These are phyloP conservation scores for Synergus laeviventris DNA, from an alignment of 2,888 invertebrate species.

Conservation along the genomic window DNA sequence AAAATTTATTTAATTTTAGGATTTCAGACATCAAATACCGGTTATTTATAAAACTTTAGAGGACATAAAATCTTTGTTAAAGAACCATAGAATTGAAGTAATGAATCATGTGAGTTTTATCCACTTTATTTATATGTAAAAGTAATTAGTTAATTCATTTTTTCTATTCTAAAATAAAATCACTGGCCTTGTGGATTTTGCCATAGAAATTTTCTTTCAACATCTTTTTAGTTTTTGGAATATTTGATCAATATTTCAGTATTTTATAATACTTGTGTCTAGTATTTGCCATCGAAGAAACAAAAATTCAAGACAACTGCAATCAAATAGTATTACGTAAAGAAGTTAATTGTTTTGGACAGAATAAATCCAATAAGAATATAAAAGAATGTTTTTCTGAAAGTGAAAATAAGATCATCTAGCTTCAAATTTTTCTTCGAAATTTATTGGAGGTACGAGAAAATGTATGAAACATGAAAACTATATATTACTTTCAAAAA, in stretches of 20 bases:
- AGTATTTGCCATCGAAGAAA: conserved; percentile 26
- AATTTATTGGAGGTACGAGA: conserved; percentile 47
- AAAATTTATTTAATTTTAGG: conserved; percentile 46
- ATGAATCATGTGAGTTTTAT: conserved; percentile 56
- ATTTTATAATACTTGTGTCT: conserved; percentile 49
- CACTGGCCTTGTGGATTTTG: neutral
- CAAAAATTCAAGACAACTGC: conserved; percentile 32
- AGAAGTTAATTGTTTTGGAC: conserved; percentile 43
- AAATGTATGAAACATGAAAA: neutral
- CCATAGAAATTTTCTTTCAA: neutral
- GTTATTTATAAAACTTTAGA: conserved; percentile 56
- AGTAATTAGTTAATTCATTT: no score
- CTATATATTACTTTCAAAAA: neutral
- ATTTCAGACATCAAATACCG: conserved; percentile 53
- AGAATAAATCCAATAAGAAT: conserved; percentile 45
- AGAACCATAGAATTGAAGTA: conserved; percentile 56
- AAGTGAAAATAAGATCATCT: conserved; percentile 51
- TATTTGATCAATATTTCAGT: conserved; percentile 60
- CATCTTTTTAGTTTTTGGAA: neutral
- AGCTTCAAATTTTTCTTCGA: conserved; percentile 48
- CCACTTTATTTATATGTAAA: conserved; percentile 24
- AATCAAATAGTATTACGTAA: conserved; percentile 33
- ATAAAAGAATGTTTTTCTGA: conserved; percentile 45
- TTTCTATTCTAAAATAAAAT: neutral
- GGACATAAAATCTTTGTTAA: conserved; percentile 57